Evolutionary conservation across 1,140 invertebrate genomes (phyloP).

Genomic region (Pogonomyrmex californicus): DNA sequence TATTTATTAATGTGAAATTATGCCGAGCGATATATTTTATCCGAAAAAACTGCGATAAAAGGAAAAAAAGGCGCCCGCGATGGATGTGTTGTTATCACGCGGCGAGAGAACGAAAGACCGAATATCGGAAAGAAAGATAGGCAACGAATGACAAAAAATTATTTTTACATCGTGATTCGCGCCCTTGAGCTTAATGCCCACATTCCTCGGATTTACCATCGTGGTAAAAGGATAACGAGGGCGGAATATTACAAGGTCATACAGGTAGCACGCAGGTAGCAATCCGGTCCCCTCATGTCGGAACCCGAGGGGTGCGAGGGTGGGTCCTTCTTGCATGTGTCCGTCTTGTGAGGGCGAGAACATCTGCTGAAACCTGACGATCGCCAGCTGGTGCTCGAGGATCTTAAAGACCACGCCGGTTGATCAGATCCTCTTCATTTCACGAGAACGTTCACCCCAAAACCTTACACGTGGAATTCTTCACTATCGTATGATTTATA

Average conservation of each 20-base stretch:
- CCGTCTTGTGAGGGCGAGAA: background rate
- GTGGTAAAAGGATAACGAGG: background rate
- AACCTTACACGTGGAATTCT: background rate
- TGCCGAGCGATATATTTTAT: background rate
- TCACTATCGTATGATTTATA: background rate
- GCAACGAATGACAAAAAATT: background rate
- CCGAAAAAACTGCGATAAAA: background rate
- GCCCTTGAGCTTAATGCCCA: no score
- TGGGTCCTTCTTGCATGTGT: background rate
- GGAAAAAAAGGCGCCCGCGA: background rate
- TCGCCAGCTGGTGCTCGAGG: slow-evolving; percentile 39
- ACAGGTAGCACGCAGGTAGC: slow-evolving; percentile 42
- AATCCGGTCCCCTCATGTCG: background rate
- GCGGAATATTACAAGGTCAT: background rate
- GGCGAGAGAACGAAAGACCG: background rate
- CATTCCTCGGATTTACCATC: background rate
- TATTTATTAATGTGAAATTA: slow-evolving; percentile 43
- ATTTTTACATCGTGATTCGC: background rate
- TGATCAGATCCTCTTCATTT: background rate
- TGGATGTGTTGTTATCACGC: background rate
- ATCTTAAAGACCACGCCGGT: background rate
- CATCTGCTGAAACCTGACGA: slow-evolving; percentile 54
- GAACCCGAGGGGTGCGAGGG: slow-evolving; percentile 6
- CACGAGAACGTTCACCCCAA: slow-evolving; percentile 2
- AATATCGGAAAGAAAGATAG: background rate